Evolutionary conservation across 2,888 invertebrate genomes (phyloP), one percentile per base, ranked within the genome.

Genomic region (Tipula vernalis): DNA sequence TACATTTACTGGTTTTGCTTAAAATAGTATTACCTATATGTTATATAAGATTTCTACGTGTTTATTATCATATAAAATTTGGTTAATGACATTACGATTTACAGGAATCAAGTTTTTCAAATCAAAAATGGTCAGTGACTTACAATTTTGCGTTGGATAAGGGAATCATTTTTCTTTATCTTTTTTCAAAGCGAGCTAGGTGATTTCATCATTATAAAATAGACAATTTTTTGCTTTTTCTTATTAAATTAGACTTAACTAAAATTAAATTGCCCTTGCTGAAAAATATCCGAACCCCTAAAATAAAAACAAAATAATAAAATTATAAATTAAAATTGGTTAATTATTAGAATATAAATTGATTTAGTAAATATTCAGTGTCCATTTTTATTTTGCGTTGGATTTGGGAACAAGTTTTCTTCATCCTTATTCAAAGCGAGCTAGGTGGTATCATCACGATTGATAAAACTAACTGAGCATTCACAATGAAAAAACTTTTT

Each of bases 111-210:
- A 44, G 10, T 44, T 15, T 28, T 28, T 1, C 0, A 15, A 28
- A 28, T 10, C 28, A 10, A 2, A 15, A 28, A 71, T 39, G 0
- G n/a, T 84, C 84, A 84, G 84, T 36, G n/a, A 4, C 39, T 84
- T 36, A 39, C 0, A 84, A 39, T 84, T 84, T 85, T 85, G 88
- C 87, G 87, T 88, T 87, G 87, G 88, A 87, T 87, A 36, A 84
- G 86, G 87, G 87, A 89, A 88, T 88, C 88, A 87, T 86, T 89
- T 90, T 83, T 89, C 89, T 89, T 90, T 89, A 90, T 88, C 86
- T 87, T 86, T 85, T 87, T 87, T 90, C 89, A 89, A 89, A 90
- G 90, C 89, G 90, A 90, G 90, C 90, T 90, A 89, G 89, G 89
- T 89, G 85, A 5, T 10, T 71, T 86, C 71, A 85, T 87, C 87